These are phyloP conservation scores for Andrena cerasifolii DNA, from an alignment of 1,140 invertebrate genomes.

Conservation along the genomic window DNA sequence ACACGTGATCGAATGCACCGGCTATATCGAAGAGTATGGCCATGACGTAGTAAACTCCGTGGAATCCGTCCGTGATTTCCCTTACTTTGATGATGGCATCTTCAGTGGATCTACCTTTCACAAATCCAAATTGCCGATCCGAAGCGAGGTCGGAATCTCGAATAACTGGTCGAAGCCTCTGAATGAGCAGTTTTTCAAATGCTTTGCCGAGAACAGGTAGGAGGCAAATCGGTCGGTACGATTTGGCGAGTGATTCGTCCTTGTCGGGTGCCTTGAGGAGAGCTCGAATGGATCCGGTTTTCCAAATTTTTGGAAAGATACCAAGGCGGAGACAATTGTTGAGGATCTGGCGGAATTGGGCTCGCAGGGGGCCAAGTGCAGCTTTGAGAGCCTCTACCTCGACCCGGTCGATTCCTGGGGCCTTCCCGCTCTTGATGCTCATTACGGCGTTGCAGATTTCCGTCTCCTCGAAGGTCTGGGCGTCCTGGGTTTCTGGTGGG, in stretches of 20 bases:
- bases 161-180: no score
- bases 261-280: slow-evolving; percentile 73
- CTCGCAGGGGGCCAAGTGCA: slow-evolving; percentile 35
- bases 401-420: slow-evolving; percentile 70
- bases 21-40: no score
- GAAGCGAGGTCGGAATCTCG: no score
- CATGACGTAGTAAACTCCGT: no score
- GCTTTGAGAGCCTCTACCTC: slow-evolving; percentile 55
- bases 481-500: neutral
- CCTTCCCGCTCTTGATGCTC: slow-evolving; percentile 47
- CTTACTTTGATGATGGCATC: no score
- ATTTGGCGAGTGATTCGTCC: slow-evolving; percentile 60
- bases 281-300: slow-evolving; percentile 67
- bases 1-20: no score
- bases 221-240: slow-evolving; percentile 77
- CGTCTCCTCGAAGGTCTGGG: neutral
- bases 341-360: slow-evolving; percentile 49
- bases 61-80: no score
- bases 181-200: no score
- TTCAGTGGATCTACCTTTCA: no score
- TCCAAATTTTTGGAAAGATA: slow-evolving; percentile 75
- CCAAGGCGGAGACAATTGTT: slow-evolving; percentile 62
- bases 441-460: neutral
- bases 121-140: no score
- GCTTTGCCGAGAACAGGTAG: slow-evolving; percentile 75